Base-by-base conservation (phyloP, 92 coral and sea anemone species). In the Palythoa grandis region DNA sequence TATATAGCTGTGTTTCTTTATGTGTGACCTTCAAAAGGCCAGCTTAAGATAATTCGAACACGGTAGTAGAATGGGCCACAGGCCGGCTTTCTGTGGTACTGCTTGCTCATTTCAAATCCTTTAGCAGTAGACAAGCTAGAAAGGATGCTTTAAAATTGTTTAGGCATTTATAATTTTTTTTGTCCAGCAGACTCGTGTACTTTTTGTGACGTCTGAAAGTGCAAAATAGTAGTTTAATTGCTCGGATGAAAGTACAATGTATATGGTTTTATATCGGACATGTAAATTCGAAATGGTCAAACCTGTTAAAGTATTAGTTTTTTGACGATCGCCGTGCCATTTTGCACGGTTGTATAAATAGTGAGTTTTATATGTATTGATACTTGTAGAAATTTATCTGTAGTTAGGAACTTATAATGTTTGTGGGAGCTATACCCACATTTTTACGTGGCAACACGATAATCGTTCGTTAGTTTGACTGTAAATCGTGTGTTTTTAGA, bases 221-320 rank as follows among this genome's bases (percentile, higher is more conserved):
- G 52, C 66, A 61, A 80, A 66, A 80, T 80, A 23, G 85, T 39
- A 65, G 74, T 56, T 80, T 40, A 65, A 80, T 80, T 66, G 75
- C 66, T 35, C 61, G 66, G 47, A 70, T 66, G 74, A 65, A 66
- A 80, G 75, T 43, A 80, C 50, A 65, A 66, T 80, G 85, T 66
- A 66, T 80, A 66, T 65, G 85, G 57, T 80, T 79, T 80, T 80
- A 80, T 80, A 80, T 80, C 74, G 85, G 73, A 66, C 29, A 20
- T 80, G 85, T 80, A 80, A 80, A 80, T 80, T 80, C 85, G 43
- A 80, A 80, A 80, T 80, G 85, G 85, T 80, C 73, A 66, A 80
- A 65, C 85, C 85, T 80, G 47, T 65, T 80, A 80, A 80, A 80
- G 73, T 80, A 66, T 66, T 80, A 80, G 74, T 39, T 66, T 47